Evolutionary conservation across 2,797 vertebrate genomes (phyloP).

Genomic region (Eptatretus atami): DNA sequence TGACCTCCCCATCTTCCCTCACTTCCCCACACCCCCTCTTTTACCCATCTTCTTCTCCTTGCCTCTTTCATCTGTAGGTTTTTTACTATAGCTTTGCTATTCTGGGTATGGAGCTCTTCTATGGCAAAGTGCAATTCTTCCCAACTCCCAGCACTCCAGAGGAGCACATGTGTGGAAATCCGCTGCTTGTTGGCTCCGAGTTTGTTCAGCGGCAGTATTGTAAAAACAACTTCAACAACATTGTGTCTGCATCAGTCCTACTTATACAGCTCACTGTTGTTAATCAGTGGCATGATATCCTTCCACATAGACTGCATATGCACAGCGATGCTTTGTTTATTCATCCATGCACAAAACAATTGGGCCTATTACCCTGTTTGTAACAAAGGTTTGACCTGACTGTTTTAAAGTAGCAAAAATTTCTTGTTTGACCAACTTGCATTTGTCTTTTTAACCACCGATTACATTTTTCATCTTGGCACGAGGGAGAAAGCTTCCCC

Average conservation of each 20-base stretch:
- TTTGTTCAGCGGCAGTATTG: conserved; percentile 45
- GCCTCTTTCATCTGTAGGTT: conserved; percentile 20
- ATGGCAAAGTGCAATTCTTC: conserved; percentile 28
- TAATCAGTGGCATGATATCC: conserved; percentile 93
- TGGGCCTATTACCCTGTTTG: too few relatives aligned
- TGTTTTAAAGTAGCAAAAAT: too few relatives aligned
- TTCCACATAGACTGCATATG: conserved; percentile 12
- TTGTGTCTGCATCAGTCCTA: conserved; percentile 33
- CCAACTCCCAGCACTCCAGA: conserved; percentile 12
- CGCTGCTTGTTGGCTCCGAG: conserved; percentile 19
- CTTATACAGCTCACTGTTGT: conserved; percentile 60
- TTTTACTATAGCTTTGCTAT: conserved; percentile 62
- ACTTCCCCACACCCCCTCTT: too few relatives aligned
- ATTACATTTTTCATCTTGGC: too few relatives aligned
- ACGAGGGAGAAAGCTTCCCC: too few relatives aligned
- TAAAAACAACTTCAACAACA: conserved; percentile 67
- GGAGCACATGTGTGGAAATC: conserved; percentile 28
- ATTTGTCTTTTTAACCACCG: too few relatives aligned
- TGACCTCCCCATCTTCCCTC: too few relatives aligned
- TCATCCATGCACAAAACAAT: too few relatives aligned
- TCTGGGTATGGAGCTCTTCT: conserved; percentile 69
- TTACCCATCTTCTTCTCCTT: neutral
- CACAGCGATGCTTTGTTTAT: too few relatives aligned
- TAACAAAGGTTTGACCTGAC: too few relatives aligned
- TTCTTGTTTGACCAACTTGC: too few relatives aligned